These are phyloP conservation scores for Calycopis cecrops DNA, from an alignment of 1,140 invertebrate genomes.

Conservation along the genomic window DNA sequence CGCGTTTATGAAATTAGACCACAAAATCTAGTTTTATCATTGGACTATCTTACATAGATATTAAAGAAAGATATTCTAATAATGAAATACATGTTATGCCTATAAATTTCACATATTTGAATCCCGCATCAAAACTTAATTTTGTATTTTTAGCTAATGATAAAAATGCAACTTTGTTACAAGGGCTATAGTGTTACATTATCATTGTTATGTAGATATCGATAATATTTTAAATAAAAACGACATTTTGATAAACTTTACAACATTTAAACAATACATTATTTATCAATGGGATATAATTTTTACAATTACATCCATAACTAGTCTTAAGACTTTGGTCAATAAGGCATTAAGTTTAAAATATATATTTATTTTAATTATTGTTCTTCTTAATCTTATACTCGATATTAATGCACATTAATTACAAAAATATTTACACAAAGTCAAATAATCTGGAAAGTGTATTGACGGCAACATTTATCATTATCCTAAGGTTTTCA, in stretches of 20 bases:
- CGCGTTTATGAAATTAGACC: too few species aligned
- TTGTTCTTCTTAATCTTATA: constrained; percentile 69
- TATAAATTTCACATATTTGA: too few species aligned
- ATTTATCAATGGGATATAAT: constrained; percentile 59
- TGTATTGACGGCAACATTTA: neutral
- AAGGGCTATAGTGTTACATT: too few species aligned
- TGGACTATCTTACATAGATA: too few species aligned
- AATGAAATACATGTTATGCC: too few species aligned
- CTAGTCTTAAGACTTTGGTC: constrained; percentile 74
- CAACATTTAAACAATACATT: constrained; percentile 67
- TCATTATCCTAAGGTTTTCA: neutral
- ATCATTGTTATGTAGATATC: constrained; percentile 34
- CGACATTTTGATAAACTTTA: constrained; percentile 61
- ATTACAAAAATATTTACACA: constrained; percentile 67
- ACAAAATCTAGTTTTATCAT: too few species aligned
- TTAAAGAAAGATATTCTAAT: too few species aligned
- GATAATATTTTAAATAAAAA: constrained; percentile 63
- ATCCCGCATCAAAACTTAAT: too few species aligned
- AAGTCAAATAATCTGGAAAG: constrained; percentile 16
- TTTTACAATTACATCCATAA: constrained; percentile 58
- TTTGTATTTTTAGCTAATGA: too few species aligned
- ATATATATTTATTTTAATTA: constrained; percentile 72
- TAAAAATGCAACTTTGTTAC: too few species aligned
- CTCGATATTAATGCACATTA: constrained; percentile 60
- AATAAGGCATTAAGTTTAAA: constrained; percentile 75